A percentile compares a stretch with the other conserved stretches of the same genome.
Evolutionary conservation across 2,797 vertebrate species (phyloP).

Genomic region (Arnoldichthys spilopterus): DNA sequence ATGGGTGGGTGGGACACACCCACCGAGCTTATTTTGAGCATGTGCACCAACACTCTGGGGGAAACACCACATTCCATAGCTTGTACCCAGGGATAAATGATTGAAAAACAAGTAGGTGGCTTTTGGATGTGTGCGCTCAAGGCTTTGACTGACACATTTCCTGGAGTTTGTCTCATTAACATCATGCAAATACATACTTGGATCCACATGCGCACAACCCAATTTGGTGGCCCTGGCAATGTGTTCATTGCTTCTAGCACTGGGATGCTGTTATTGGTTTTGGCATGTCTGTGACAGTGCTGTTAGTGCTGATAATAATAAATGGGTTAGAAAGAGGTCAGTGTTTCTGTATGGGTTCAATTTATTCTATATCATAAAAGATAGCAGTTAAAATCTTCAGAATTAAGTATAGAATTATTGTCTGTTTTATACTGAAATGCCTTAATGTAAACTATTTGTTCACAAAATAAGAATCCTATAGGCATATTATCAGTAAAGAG

Average conservation of each 20-base stretch:
- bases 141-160: not conserved
- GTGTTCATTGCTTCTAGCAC: not conserved
- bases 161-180: slow-evolving; percentile 23
- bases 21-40: slow-evolving; percentile 33
- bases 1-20: slow-evolving; percentile 8
- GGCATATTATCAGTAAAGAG: too few species aligned
- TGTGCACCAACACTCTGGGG: not conserved
- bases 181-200: slow-evolving; percentile 2
- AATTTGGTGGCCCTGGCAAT: not conserved
- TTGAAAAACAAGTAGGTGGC: not conserved
- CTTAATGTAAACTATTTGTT: too few species aligned
- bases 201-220: not conserved
- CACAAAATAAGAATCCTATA: too few species aligned
- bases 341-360: not conserved
- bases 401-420: too few species aligned
- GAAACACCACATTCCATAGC: slow-evolving; percentile 5
- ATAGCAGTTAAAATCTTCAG: not conserved
- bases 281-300: not conserved
- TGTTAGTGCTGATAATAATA: slow-evolving; percentile 7
- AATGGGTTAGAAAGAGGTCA: not conserved
- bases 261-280: not conserved
- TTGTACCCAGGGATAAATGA: not conserved
- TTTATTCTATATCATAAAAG: too few species aligned
- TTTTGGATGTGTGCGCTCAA: not conserved
- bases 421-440: too few species aligned